Conservation (phyloP, 2,888 invertebrate genomes). For the Cantharis lateralis region DNA sequence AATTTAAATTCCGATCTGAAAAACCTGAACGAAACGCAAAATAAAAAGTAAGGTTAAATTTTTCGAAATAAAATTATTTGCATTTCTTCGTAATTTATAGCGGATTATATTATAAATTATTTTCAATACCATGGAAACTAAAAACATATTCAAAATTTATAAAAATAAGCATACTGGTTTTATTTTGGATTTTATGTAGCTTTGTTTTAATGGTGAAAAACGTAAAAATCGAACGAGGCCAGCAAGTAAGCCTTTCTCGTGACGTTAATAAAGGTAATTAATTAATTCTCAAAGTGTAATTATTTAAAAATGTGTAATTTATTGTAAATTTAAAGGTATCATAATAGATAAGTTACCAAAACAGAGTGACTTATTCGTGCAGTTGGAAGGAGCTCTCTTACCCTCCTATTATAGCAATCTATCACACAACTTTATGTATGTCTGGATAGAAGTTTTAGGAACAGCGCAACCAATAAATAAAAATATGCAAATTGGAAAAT, state of each 20-base stretch:
- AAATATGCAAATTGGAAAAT: conserved; percentile 34
- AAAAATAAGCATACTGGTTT: conserved; percentile 64
- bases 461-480: conserved; percentile 39
- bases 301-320: not conserved
- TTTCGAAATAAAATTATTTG: not conserved
- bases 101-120: not conserved
- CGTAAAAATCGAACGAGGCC: conserved; percentile 65
- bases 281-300: not conserved
- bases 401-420: conserved; percentile 60
- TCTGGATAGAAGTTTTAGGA: conserved; percentile 58
- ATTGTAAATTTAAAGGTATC: not conserved
- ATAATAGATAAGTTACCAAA: conserved; percentile 39
- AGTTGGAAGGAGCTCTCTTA: conserved; percentile 65
- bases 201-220: conserved; percentile 69
- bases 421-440: conserved; percentile 54
- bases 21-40: not conserved
- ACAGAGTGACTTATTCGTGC: conserved; percentile 59
- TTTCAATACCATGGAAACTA: conserved; percentile 29
- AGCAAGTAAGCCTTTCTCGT: conserved; percentile 61
- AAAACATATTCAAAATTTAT: conserved; percentile 44
- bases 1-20: no score
- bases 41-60: not conserved
- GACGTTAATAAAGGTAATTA: conserved; percentile 9
- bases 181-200: conserved; percentile 72
- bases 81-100: not conserved